Percentiles rank a stretch among this genome's conserved stretches.
Conservation (phyloP, 2,113 vertebrate genomes). For the Periophthalmus modestus region DNA sequence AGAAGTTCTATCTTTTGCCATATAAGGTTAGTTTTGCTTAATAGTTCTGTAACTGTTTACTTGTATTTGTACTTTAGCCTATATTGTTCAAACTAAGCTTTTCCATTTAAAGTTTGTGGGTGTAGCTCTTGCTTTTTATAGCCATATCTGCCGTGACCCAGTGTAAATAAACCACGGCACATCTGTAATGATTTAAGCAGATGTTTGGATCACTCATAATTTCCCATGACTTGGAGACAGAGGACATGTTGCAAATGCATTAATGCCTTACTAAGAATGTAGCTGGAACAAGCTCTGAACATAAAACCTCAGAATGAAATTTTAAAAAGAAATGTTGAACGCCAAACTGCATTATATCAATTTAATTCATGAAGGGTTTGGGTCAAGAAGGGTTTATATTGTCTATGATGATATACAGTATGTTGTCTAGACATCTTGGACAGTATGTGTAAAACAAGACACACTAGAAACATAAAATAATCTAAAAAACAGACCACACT, state of each 20-base stretch:
- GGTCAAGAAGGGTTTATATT: neutral
- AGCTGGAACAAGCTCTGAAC: neutral
- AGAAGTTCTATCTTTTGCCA: no score
- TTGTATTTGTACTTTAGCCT: neutral
- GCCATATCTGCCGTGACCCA: neutral
- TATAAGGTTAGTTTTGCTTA: no score
- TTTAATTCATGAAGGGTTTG: neutral
- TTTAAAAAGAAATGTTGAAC: neutral
- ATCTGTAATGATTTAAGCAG: slow-evolving; percentile 14
- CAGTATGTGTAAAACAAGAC: no score
- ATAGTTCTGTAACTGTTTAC: neutral
- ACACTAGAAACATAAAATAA: no score
- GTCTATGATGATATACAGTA: neutral
- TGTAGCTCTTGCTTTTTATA: slow-evolving; percentile 6
- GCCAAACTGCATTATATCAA: neutral
- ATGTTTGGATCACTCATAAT: slow-evolving; percentile 12
- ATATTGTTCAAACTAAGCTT: neutral
- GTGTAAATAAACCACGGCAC: neutral
- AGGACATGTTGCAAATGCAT: neutral
- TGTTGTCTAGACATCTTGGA: neutral
- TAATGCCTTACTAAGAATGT: slow-evolving; percentile 2
- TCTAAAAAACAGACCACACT: no score
- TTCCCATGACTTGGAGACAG: slow-evolving; percentile 1
- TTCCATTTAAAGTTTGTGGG: neutral
- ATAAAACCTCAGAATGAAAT: neutral